phyloP scores from a whole-genome alignment of 2,888 invertebrate genomes.

The Carpatolechia fugitivella region DNA sequence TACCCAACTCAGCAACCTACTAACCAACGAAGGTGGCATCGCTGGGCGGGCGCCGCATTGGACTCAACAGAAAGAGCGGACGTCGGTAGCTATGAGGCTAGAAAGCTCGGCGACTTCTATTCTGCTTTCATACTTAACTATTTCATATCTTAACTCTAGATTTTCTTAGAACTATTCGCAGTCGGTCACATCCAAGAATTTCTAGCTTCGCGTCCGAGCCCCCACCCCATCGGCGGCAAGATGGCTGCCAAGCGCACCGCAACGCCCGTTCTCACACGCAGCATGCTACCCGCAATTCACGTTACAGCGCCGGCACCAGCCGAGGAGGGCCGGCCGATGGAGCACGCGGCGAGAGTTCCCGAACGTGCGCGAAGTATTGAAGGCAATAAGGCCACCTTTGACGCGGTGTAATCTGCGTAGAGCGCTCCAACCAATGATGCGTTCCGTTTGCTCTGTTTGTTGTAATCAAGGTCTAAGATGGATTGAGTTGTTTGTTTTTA shows the following conservation, averaged over 20 bases:
- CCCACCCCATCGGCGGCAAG: conserved; percentile 13
- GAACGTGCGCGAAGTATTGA: background rate
- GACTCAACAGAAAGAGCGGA: background rate
- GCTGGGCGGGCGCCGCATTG: background rate
- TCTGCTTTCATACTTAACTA: background rate
- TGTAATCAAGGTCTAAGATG: background rate
- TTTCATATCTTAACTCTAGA: background rate
- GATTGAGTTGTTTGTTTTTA: too few relatives aligned
- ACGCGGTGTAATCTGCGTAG: background rate
- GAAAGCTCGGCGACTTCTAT: conserved; percentile 9
- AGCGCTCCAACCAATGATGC: background rate
- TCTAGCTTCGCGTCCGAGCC: conserved; percentile 5
- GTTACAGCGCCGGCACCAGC: conserved; percentile 52
- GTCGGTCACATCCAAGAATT: conserved; percentile 16
- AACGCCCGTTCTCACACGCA: conserved; percentile 34
- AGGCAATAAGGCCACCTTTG: background rate
- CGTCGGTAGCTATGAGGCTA: background rate
- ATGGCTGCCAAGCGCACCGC: conserved; percentile 33
- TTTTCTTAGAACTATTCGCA: background rate
- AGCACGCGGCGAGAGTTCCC: background rate
- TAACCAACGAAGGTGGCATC: conserved; percentile 16
- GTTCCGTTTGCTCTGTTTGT: background rate
- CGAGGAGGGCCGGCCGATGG: conserved; percentile 21
- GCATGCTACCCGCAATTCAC: conserved; percentile 48
- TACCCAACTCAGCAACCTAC: background rate